A percentile compares a stretch with the other conserved stretches of the same genome.
These are phyloP conservation scores for Lasioglossum vierecki DNA, from an alignment of 2,888 invertebrate genomes.

Conservation along the genomic window DNA sequence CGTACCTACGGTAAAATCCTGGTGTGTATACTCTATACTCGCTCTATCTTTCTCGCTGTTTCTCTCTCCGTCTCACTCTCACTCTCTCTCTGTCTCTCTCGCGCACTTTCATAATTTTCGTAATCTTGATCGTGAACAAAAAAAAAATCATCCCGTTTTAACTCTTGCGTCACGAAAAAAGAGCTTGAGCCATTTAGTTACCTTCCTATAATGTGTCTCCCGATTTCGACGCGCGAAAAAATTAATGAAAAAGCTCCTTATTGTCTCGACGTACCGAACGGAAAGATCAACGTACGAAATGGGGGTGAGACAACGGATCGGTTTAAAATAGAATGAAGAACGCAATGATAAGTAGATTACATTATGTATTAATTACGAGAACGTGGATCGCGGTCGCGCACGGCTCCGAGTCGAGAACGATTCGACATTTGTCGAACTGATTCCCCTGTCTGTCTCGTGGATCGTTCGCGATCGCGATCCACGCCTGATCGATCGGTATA, in stretches of 20 bases:
- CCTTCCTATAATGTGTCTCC: slow-evolving; percentile 2
- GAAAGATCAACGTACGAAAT: slow-evolving; percentile 58
- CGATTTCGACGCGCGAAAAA: slow-evolving; percentile 38
- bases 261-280: slow-evolving; percentile 64
- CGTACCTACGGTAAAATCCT: slow-evolving; percentile 72
- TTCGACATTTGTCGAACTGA: not conserved
- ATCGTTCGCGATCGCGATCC: slow-evolving; percentile 33
- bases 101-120: not conserved
- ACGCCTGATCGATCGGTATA: slow-evolving; percentile 38
- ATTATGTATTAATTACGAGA: slow-evolving; percentile 26
- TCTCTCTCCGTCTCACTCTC: not conserved
- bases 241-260: slow-evolving; percentile 49
- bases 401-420: not conserved
- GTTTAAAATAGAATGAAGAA: slow-evolving; percentile 50
- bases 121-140: slow-evolving; percentile 38
- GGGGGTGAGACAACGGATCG: slow-evolving; percentile 53
- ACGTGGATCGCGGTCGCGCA: slow-evolving; percentile 50
- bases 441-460: no score
- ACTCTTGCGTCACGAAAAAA: slow-evolving; percentile 16
- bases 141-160: slow-evolving; percentile 1
- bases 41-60: not conserved
- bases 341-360: slow-evolving; percentile 46
- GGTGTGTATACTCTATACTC: slow-evolving; percentile 48
- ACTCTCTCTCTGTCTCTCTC: no score
- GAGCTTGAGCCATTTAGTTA: not conserved